Conservation (phyloP, 1,140 invertebrate species). For the Macrotrachela quadricornifera region DNA sequence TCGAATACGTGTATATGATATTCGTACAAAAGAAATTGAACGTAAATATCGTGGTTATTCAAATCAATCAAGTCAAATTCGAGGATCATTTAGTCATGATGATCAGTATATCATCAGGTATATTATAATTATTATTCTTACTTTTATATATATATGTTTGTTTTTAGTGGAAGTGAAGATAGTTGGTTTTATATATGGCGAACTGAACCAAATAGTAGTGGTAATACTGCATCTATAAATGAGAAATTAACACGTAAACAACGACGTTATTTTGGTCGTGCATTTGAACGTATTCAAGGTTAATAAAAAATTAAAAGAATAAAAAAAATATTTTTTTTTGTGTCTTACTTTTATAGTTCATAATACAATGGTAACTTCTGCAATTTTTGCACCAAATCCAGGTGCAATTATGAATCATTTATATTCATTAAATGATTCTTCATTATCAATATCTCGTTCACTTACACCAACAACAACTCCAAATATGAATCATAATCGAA, state of each 20-base stretch:
- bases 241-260: too few relatives aligned
- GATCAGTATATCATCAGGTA: conserved; percentile 15
- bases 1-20: conserved; percentile 77
- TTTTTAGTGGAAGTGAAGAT: conserved; percentile 89
- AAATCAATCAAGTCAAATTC: conserved; percentile 87
- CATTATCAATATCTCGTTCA: too few relatives aligned
- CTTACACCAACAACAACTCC: too few relatives aligned
- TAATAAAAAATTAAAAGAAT: too few relatives aligned
- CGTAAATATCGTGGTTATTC: conserved; percentile 89
- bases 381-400: conserved; percentile 87
- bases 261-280: too few relatives aligned
- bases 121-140: conserved; percentile 10
- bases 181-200: conserved; percentile 90
- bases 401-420: conserved; percentile 50
- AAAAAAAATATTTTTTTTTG: too few relatives aligned
- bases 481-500: too few relatives aligned
- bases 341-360: conserved; percentile 39
- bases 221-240: too few relatives aligned
- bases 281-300: too few relatives aligned
- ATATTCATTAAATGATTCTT: too few relatives aligned
- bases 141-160: conserved; percentile 67
- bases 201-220: conserved; percentile 33
- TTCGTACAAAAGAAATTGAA: conserved; percentile 76
- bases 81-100: conserved; percentile 37
- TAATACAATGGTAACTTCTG: conserved; percentile 81